Percentiles rank a stretch among this genome's conserved stretches.
Conservation (phyloP, 2,888 invertebrate species). For the Cerastis leucographa region DNA sequence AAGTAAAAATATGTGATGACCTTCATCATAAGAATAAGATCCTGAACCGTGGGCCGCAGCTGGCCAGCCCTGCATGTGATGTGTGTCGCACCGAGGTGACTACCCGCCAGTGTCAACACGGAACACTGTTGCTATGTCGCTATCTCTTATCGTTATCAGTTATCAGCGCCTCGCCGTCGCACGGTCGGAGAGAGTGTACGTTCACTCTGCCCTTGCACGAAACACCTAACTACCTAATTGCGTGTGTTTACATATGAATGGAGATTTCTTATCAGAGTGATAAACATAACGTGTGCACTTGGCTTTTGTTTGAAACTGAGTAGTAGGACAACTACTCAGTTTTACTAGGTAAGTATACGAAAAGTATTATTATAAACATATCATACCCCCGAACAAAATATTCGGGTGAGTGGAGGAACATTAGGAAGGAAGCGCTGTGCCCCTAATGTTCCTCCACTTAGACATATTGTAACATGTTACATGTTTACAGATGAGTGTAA, state of each 20-base stretch:
- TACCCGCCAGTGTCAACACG: conserved; percentile 39
- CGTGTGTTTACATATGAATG: conserved; percentile 3
- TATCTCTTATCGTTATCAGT: conserved; percentile 34
- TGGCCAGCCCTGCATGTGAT: neutral
- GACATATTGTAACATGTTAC: neutral
- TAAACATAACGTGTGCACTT: conserved; percentile 1
- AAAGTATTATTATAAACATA: neutral
- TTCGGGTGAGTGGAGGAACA: too few species aligned
- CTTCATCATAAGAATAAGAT: neutral
- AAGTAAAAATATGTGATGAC: neutral
- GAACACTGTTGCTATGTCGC: conserved; percentile 46
- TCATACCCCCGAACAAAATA: neutral
- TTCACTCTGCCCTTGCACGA: conserved; percentile 17
- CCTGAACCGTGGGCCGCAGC: conserved; percentile 25
- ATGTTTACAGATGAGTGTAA: neutral
- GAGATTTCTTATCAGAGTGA: conserved; percentile 22
- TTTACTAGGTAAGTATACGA: neutral
- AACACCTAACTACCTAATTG: conserved; percentile 1
- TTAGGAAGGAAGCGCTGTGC: too few species aligned
- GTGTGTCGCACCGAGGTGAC: conserved; percentile 25
- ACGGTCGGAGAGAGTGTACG: conserved; percentile 22
- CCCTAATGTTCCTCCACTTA: too few species aligned
- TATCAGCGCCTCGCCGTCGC: conserved; percentile 30
- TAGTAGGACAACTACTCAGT: neutral
- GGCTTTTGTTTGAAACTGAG: neutral